Evolutionary conservation across 2,113 vertebrate species (phyloP).

Genomic region (Rafetus swinhoei): DNA sequence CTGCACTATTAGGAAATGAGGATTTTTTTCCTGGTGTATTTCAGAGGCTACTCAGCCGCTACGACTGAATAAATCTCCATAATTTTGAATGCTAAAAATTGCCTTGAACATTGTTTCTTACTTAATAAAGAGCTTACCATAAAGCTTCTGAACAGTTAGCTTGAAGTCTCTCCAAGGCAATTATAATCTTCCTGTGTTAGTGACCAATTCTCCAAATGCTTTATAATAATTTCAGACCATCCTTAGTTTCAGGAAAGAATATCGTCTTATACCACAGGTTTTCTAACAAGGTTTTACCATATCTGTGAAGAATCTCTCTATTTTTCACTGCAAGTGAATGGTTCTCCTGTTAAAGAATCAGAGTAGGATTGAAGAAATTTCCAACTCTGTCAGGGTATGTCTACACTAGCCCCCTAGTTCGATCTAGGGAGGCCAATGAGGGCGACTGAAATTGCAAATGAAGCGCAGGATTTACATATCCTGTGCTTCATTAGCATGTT

Average conservation of each 20-base stretch:
- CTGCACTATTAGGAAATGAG: neutral
- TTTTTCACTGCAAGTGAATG: neutral
- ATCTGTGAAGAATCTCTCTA: neutral
- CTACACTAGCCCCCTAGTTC: no score
- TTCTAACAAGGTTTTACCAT: neutral
- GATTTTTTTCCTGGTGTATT: neutral
- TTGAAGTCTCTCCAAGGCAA: neutral
- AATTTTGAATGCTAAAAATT: neutral
- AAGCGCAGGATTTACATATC: no score
- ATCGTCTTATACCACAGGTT: neutral
- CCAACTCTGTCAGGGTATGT: neutral
- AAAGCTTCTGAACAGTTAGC: neutral
- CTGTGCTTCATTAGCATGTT: no score
- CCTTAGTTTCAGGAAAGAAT: neutral
- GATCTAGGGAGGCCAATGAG: no score
- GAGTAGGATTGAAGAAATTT: neutral
- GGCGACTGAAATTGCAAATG: no score
- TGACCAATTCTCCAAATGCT: neutral
- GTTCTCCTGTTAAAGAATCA: neutral
- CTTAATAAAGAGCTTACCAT: neutral
- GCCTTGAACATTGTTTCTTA: neutral
- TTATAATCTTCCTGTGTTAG: neutral
- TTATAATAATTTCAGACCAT: neutral
- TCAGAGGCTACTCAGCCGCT: neutral
- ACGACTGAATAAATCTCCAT: neutral